Evolutionary conservation across 2,113 vertebrate genomes (phyloP).

Genomic region (Xenopus laevis): DNA sequence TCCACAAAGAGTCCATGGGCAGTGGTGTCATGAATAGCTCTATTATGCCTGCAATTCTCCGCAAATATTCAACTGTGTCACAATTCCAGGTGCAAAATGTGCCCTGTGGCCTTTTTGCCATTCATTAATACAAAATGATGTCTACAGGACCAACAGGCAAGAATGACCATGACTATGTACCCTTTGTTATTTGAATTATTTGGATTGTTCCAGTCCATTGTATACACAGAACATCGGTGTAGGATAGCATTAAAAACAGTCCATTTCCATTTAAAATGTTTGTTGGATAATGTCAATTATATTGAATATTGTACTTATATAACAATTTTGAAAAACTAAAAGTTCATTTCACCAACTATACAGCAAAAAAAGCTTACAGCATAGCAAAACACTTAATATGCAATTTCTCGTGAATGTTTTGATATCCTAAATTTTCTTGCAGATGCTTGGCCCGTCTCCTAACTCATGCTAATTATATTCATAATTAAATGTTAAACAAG

Average conservation of each 20-base stretch:
- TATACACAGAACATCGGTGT: too few relatives aligned
- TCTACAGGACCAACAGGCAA: not conserved
- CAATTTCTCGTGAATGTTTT: constrained; percentile 40
- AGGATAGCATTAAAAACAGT: not conserved
- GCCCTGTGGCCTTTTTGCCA: not conserved
- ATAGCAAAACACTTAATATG: constrained; percentile 11
- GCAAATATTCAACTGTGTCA: not conserved
- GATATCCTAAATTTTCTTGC: constrained; percentile 65
- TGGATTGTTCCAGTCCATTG: not conserved
- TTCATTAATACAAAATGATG: not conserved
- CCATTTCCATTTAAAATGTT: not conserved
- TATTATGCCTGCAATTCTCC: too few relatives aligned
- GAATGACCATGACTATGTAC: not conserved
- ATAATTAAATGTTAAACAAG: constrained; percentile 71
- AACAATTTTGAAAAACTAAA: not conserved
- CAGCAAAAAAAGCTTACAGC: not conserved
- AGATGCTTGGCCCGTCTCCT: constrained; percentile 68
- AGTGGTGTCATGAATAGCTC: too few relatives aligned
- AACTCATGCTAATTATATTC: constrained; percentile 75
- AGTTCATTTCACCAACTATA: constrained; percentile 17
- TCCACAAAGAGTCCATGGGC: too few relatives aligned
- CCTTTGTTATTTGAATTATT: not conserved
- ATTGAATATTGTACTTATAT: too few relatives aligned
- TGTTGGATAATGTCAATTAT: not conserved
- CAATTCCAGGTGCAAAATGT: too few relatives aligned